These are phyloP conservation scores for Conger conger DNA, from an alignment of 2,113 vertebrate species.

Conservation along the genomic window DNA sequence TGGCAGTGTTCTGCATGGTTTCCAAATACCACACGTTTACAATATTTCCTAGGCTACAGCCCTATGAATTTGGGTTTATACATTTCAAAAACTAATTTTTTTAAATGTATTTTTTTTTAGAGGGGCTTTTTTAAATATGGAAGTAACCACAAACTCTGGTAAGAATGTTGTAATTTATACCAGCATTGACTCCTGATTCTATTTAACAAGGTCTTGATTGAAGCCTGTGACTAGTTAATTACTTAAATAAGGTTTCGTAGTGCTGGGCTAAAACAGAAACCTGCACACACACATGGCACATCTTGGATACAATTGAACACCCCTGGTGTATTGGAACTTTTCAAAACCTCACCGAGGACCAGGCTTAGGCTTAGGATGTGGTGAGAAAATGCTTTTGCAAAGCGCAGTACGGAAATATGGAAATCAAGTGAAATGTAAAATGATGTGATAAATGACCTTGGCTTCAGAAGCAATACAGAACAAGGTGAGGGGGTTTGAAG, in stretches of 20 bases:
- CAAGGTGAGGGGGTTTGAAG: neutral
- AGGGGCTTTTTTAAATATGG: no score
- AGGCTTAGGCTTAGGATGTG: neutral
- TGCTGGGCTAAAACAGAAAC: no score
- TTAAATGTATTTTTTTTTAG: no score
- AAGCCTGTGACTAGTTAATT: no score
- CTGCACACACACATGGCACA: neutral
- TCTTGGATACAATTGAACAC: neutral
- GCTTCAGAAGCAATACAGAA: neutral
- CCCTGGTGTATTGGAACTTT: neutral
- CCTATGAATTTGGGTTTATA: neutral
- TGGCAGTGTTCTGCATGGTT: neutral
- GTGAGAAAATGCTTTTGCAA: neutral
- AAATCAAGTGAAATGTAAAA: constrained; percentile 16
- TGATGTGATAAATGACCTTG: neutral
- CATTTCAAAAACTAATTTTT: no score
- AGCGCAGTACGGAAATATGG: neutral
- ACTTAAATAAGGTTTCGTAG: no score
- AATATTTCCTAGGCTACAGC: neutral
- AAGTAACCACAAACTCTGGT: no score
- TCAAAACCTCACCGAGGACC: neutral
- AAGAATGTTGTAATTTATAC: no score
- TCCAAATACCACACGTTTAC: constrained; percentile 1
- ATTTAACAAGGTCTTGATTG: no score
- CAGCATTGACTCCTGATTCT: no score